Base-by-base conservation (phyloP, 2,797 vertebrate species). In the Gymnodraco acuticeps region DNA sequence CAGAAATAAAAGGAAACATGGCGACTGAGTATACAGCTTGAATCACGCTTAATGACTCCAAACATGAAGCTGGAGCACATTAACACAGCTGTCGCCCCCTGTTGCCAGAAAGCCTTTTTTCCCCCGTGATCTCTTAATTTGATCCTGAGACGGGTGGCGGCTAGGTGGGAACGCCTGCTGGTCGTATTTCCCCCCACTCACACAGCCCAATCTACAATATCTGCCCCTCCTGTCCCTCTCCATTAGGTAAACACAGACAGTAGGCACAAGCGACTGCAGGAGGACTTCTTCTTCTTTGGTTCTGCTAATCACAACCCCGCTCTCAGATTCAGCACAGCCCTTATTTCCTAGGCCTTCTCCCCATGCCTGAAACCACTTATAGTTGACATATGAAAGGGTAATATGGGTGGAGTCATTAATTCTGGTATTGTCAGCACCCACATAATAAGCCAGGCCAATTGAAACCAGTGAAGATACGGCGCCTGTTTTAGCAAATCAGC, bases 331-430 rank as follows among this genome's bases (percentile, higher is more conserved):
- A 23, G 62, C 75, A 52, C 48, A 76, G 68, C 12, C 77, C 77
- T 74, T 73, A 75, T 78, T 90, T 88, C 83, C 81, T 4, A 64
- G 16, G 66, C 45, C 15, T 70, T 77, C 70, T 56, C 58, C 16
- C 46, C 33, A 38, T 60, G 76, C 82, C 78, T 83, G 81, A 87
- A 86, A 86, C 59, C 86, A 86, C 80, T 89, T 88, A 80, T 38
- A 53, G 85, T 63, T 86, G 86, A 88, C 84, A 78, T 64, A 64
- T 88, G 88, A 88, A 88, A 42, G 81, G 51, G 58, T 89, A 79
- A 87, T 86, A 78, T 33, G 45, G 78, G 65, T 64, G 69, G 78
- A 81, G 71, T 86, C 78, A 88, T 81, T 88, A 77, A 80, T 78
- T 87, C 72, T 82, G 87, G 67, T 73, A 70, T 74, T 86, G 83